phyloP scores from a whole-genome alignment of 2,797 vertebrate genomes.

The Miichthys miiuy region DNA sequence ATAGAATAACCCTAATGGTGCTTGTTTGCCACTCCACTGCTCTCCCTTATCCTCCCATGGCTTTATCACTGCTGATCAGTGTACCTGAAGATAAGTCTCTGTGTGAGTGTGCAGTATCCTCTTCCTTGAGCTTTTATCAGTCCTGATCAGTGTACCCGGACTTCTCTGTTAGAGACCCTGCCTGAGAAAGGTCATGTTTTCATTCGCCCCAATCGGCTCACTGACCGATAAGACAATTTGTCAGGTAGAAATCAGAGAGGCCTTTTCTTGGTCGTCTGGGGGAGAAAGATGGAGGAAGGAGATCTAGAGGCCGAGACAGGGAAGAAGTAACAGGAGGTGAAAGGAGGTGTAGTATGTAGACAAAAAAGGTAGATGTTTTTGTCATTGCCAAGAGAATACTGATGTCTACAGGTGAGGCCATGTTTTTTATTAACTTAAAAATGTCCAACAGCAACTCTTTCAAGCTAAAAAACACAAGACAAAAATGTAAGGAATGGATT shows the following conservation, averaged over 20 bases:
- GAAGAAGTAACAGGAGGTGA: constrained; percentile 43
- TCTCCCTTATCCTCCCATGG: constrained; percentile 87
- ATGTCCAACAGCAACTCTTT: neutral
- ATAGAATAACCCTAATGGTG: constrained; percentile 92
- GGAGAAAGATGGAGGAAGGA: constrained; percentile 61
- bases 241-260: constrained; percentile 89
- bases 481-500: neutral
- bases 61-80: constrained; percentile 91
- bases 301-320: constrained; percentile 23
- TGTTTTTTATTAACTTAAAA: neutral
- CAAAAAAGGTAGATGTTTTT: constrained; percentile 17
- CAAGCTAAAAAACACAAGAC: neutral
- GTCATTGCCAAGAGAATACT: neutral
- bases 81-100: constrained; percentile 89
- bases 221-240: constrained; percentile 88
- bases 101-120: constrained; percentile 80
- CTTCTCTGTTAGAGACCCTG: constrained; percentile 69
- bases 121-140: constrained; percentile 87
- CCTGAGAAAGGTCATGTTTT: constrained; percentile 88
- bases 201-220: constrained; percentile 84
- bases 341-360: neutral
- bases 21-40: constrained; percentile 91
- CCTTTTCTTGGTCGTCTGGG: constrained; percentile 73
- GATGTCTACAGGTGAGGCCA: neutral
- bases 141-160: constrained; percentile 87